phyloP scores from a whole-genome alignment of 1,140 invertebrate species.

The Lordiphosa stackelbergi region DNA sequence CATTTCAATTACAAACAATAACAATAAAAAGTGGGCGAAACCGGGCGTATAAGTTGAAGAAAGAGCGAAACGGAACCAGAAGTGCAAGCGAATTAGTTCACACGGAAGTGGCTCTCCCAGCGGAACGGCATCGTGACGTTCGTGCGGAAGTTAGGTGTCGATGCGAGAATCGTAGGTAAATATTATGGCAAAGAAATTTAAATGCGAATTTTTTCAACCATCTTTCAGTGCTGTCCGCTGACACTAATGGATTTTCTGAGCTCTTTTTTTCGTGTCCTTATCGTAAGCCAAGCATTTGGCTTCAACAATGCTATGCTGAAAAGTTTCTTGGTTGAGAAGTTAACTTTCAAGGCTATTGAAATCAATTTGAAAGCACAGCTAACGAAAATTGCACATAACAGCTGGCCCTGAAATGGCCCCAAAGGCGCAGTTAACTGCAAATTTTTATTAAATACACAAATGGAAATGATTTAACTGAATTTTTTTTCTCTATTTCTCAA shows the following conservation, averaged over 20 bases:
- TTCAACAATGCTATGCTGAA: conserved; percentile 27
- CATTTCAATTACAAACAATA: conserved; percentile 76
- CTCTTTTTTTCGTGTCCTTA: conserved; percentile 25
- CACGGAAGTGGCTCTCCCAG: conserved; percentile 53
- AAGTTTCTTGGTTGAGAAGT: conserved; percentile 24
- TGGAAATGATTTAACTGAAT: too few species aligned
- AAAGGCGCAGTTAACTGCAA: conserved; percentile 36
- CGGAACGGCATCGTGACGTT: conserved; percentile 18
- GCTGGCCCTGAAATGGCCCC: conserved; percentile 27
- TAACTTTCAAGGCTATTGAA: conserved; percentile 34
- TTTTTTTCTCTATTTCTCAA: too few species aligned
- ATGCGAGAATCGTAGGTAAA: conserved; percentile 69
- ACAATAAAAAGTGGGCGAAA: conserved; percentile 60
- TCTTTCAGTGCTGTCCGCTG: conserved; percentile 26
- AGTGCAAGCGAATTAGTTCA: conserved; percentile 69
- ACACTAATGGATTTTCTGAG: conserved; percentile 46
- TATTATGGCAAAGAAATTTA: conserved; percentile 70
- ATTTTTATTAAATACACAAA: too few species aligned
- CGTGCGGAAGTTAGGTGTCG: conserved; percentile 68
- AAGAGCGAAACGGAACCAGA: conserved; percentile 51
- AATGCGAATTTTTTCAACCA: conserved; percentile 66
- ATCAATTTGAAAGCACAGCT: conserved; percentile 23
- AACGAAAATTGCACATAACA: conserved; percentile 33
- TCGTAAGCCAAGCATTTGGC: conserved; percentile 18
- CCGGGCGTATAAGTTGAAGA: conserved; percentile 34